Base-by-base conservation (phyloP, 2,888 invertebrate species). In the Drosophila fungiperda region DNA sequence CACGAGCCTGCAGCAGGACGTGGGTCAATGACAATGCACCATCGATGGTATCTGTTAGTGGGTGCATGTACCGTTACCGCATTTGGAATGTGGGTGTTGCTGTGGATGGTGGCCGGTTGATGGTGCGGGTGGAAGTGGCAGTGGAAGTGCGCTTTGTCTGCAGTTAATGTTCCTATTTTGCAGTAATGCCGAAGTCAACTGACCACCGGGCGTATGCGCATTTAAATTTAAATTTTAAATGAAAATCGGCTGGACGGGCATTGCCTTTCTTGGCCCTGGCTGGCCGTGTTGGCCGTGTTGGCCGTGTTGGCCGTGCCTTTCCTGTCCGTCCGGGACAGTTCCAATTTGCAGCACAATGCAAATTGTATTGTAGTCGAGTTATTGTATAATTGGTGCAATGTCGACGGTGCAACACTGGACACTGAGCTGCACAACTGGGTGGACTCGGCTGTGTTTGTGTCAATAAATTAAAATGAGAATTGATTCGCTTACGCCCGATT, bases 401-500 rank as follows among this genome's bases (percentile, higher is more conserved):
- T 78, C 70, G 57, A 62, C 58, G 52, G 55, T 49, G 35, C 66
- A 38, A 54, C 54, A 54, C 54, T 54, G 53, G 20, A 53, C 45
- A 53, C 23, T 53, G 54, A 45, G 45, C 45, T 45, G 58, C 42
- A 40, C 54, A 55, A 55, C 54, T 38, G 54, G 49, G 26, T 26
- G 26, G 54, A 55, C 54, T 55, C 36, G 26, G 3, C 50, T 29
- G 50, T 72, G 85, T 87, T 80, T 80, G 87, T 88, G 87, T 88
- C 88, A 87, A 87, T 87, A 87, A 87, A 87, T 87, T 87, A 87
- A 87, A 87, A 87, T 86, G 86, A 86, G 86, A 87, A 87, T 87
- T 88, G 87, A 87, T 87, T 87, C 87, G 87, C 87, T 87, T 87
- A 87, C 88, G 87, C 86, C 87, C 88, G 88, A 88, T 87, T 87